phyloP scores from a whole-genome alignment of 2,797 vertebrate genomes.

The Tympanoctomys barrerae region DNA sequence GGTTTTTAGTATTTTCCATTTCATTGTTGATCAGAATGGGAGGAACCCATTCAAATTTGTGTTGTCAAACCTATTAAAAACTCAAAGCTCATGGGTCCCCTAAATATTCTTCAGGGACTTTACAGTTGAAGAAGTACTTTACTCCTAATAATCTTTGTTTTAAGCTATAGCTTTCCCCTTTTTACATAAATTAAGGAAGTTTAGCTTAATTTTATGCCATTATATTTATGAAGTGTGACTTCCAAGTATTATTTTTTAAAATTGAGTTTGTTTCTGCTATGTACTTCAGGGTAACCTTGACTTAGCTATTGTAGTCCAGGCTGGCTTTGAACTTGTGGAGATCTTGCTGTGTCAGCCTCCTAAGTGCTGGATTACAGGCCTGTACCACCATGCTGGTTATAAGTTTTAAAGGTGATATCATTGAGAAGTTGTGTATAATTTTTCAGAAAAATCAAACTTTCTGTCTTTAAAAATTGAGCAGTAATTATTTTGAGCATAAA shows the following conservation, averaged over 20 bases:
- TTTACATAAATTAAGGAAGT: constrained; percentile 37
- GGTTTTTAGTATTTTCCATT: constrained; percentile 30
- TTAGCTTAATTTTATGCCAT: constrained; percentile 24
- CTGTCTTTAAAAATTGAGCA: background rate
- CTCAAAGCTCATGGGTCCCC: background rate
- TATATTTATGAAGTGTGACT: background rate
- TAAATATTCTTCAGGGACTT: constrained; percentile 1
- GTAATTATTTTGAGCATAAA: background rate
- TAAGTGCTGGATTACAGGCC: background rate
- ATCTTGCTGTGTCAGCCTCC: background rate
- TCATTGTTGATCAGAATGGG: constrained; percentile 15
- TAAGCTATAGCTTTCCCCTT: background rate
- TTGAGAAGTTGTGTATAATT: background rate
- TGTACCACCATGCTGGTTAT: background rate
- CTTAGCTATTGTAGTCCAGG: background rate
- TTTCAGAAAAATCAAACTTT: background rate
- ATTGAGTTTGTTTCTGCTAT: background rate
- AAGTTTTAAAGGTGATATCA: background rate
- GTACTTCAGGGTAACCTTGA: background rate
- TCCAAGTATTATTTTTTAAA: background rate
- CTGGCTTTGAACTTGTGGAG: background rate
- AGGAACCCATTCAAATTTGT: background rate
- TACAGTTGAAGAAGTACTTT: constrained; percentile 3
- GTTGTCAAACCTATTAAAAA: background rate
- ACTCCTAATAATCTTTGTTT: background rate